phyloP scores from a whole-genome alignment of 1,140 invertebrate species.

The Bombus soroeensis region DNA sequence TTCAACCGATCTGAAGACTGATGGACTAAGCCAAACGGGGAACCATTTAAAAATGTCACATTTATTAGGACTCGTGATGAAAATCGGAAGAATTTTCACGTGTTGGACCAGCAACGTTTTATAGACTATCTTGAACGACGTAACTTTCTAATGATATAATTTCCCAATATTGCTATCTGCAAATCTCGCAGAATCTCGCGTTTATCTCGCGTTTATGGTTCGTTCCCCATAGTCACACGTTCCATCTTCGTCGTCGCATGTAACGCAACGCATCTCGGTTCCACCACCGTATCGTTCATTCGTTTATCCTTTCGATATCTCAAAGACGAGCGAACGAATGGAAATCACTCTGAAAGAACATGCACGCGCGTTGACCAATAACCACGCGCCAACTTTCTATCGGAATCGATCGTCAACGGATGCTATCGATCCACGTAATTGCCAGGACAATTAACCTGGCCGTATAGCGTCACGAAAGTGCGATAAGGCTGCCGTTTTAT shows the following conservation, averaged over 20 bases:
- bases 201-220: too few species aligned
- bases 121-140: too few species aligned
- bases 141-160: background rate
- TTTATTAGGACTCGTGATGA: too few species aligned
- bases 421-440: conserved; percentile 36
- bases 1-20: too few species aligned
- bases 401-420: conserved; percentile 14
- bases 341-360: background rate
- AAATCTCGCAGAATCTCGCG: background rate
- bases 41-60: too few species aligned
- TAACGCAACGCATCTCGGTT: background rate
- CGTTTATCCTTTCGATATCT: background rate
- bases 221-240: background rate
- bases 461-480: conserved; percentile 18
- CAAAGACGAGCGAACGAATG: background rate
- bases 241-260: background rate
- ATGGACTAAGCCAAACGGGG: too few species aligned
- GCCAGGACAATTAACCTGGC: conserved; percentile 41
- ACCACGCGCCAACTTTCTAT: background rate
- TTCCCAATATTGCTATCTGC: background rate
- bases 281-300: background rate
- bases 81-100: too few species aligned
- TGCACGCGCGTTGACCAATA: background rate
- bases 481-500: conserved; percentile 62
- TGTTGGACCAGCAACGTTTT: too few species aligned